Evolutionary conservation across 1,140 invertebrate species (phyloP).

Genomic region (Glossosoma conforme): DNA sequence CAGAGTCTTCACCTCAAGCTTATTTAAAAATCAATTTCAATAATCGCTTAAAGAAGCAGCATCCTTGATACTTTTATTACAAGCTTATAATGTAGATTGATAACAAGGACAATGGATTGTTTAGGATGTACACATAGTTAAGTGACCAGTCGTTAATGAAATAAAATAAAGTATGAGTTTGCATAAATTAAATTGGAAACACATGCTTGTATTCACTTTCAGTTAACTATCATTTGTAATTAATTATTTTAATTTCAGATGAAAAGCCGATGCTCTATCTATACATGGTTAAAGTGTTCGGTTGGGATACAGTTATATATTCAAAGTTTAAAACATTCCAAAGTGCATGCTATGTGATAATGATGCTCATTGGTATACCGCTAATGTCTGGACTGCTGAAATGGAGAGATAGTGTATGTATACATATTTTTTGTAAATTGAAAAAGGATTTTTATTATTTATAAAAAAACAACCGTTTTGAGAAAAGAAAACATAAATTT

Average conservation of each 20-base stretch:
- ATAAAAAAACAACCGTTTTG: no score
- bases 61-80: no score
- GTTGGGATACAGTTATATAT: slow-evolving; percentile 59
- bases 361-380: slow-evolving; percentile 62
- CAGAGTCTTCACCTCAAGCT: no score
- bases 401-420: slow-evolving; percentile 59
- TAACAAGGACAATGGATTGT: no score
- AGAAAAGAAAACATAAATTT: no score
- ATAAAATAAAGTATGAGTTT: no score
- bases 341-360: slow-evolving; percentile 59
- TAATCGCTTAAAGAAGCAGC: no score
- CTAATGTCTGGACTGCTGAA: slow-evolving; percentile 60
- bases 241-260: slow-evolving; percentile 45
- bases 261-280: slow-evolving; percentile 64
- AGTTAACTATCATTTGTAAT: neutral
- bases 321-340: slow-evolving; percentile 67
- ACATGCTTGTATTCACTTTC: neutral
- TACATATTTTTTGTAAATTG: neutral
- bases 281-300: slow-evolving; percentile 61
- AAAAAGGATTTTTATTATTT: no score
- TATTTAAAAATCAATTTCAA: no score
- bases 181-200: neutral
- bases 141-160: no score
- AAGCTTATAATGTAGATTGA: no score
- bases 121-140: no score